Evolutionary conservation across 2,113 vertebrate genomes (phyloP), one percentile per base, ranked within the genome.

Genomic region (Gnathonemus longibarbis): DNA sequence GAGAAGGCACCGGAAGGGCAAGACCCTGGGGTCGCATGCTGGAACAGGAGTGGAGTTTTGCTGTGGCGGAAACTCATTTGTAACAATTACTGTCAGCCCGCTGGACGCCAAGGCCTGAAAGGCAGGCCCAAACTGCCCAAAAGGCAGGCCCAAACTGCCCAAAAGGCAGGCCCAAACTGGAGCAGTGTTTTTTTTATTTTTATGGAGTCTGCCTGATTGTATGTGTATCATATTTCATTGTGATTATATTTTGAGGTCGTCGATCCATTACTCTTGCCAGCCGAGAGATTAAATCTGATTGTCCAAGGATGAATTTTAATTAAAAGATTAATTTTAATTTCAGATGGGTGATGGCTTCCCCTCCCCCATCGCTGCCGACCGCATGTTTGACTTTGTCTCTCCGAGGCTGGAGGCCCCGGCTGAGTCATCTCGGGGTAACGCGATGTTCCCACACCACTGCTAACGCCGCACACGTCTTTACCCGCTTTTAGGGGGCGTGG

Each of bases 271-370:
- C 96, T 97, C 96, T 97, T 96, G 96, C 96, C 96, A 95, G 97
- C 96, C 89, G 95, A 95, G 97, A 97, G 97, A 97, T 97, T 97
- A 97, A 98, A 98, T 97, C 96, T 97, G 96, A 97, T 97, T 96
- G 96, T 97, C 97, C 96, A 96, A 96, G 97, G 97, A 97, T 97
- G 96, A 96, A 97, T 98, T 98, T 97, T 97, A 97, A 97, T 97
- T 98, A 87, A 96, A 96, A 97, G 97, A 97, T 97, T 96, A 96
- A 97, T 98, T 98, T 97, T 97, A 97, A 97, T 97, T 98, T 97
- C 95, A 96, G 96, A 97, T 96, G 95, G 96, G 95, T 96, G 95
- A 98, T 98, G 96, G 97, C 97, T 98, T 98, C 83, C 45, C 83
- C 45, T 42, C 42, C 83, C 83, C 97, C 97, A 97, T 97, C 97